Conservation (phyloP, 1,140 invertebrate genomes). For the Drosophila subpulchrella region DNA sequence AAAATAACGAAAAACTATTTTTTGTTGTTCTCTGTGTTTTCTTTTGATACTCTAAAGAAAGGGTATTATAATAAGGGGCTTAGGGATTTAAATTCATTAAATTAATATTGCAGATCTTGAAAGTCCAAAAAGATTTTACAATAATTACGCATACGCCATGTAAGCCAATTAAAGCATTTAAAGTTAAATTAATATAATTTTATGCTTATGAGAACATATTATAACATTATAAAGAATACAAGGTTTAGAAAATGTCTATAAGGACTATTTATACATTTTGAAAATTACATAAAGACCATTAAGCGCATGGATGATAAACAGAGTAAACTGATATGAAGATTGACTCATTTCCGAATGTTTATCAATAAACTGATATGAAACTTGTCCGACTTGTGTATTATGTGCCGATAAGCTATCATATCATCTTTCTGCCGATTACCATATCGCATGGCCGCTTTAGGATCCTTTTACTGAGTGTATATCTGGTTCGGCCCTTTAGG, state of each 20-base stretch:
- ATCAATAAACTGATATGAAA: not conserved
- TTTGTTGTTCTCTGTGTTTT: conserved; percentile 20
- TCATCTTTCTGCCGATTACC: not conserved
- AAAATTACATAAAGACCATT: too few species aligned
- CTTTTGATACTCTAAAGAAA: conserved; percentile 6
- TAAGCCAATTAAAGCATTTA: too few species aligned
- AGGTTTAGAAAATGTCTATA: too few species aligned
- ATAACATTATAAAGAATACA: too few species aligned
- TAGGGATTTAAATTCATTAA: not conserved
- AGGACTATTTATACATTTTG: too few species aligned
- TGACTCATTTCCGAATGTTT: not conserved
- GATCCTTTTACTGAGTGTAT: conserved; percentile 11
- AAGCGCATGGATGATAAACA: too few species aligned
- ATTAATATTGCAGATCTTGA: not conserved
- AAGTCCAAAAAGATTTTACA: not conserved
- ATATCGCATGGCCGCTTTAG: not conserved
- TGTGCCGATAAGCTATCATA: not conserved
- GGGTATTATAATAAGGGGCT: too few species aligned
- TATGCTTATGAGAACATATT: too few species aligned
- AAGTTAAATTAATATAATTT: too few species aligned
- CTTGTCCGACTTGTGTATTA: not conserved
- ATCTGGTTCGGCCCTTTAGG: not conserved
- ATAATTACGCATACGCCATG: not conserved
- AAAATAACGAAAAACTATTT: conserved; percentile 53
- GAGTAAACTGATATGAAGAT: too few species aligned